Conservation (phyloP, 2,888 invertebrate genomes). For the Pomacea canaliculata region DNA sequence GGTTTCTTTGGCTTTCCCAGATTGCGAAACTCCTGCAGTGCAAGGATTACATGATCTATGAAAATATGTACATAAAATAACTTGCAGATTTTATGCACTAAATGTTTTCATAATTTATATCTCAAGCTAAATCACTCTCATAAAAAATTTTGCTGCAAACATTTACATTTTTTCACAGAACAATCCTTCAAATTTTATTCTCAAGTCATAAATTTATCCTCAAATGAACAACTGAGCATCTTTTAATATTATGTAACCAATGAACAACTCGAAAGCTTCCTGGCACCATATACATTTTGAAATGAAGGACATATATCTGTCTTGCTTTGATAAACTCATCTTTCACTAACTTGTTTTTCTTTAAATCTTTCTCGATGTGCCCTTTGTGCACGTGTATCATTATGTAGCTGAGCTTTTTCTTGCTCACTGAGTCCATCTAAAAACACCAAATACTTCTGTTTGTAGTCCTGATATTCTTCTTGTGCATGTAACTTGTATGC, state of each 20-base stretch:
- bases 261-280: too few relatives aligned
- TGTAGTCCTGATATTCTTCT: slow-evolving; percentile 24
- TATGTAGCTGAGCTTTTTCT: slow-evolving; percentile 23
- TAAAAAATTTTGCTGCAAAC: too few relatives aligned
- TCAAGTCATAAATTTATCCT: too few relatives aligned
- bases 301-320: too few relatives aligned
- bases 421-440: slow-evolving; percentile 26
- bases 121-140: too few relatives aligned
- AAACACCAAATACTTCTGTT: slow-evolving; percentile 17
- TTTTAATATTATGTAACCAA: too few relatives aligned
- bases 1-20: slow-evolving; percentile 37
- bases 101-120: not conserved
- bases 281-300: too few relatives aligned
- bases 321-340: not conserved
- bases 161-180: too few relatives aligned
- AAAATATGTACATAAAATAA: not conserved
- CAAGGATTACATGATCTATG: not conserved
- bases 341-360: slow-evolving; percentile 22
- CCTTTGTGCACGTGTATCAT: not conserved
- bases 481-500: slow-evolving; percentile 21
- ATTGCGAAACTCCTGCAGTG: slow-evolving; percentile 28
- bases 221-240: too few relatives aligned
- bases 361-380: not conserved
- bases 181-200: too few relatives aligned
- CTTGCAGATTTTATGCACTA: not conserved